Evolutionary conservation across 2,888 invertebrate species (phyloP).

Genomic region (Atethmia centrago): DNA sequence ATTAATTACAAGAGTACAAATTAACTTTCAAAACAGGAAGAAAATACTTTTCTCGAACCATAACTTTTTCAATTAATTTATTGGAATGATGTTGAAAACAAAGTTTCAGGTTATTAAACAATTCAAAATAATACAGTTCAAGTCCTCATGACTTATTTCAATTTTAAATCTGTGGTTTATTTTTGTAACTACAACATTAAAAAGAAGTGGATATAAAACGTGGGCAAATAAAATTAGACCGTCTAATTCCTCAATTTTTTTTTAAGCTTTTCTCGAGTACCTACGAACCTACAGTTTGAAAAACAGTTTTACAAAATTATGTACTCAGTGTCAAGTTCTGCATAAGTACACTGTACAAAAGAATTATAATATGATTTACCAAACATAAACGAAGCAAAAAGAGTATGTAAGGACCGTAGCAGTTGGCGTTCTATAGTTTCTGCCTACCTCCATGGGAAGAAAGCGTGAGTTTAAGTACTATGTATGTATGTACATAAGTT

Average conservation of each 20-base stretch:
- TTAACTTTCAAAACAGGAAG: neutral
- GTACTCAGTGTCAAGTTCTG: neutral
- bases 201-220: neutral
- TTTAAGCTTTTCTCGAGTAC: neutral
- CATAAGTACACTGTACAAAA: neutral
- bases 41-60: constrained; percentile 11
- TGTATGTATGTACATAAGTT: neutral
- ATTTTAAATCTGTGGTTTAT: neutral
- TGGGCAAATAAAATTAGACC: neutral
- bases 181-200: neutral
- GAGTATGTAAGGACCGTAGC: too few species aligned
- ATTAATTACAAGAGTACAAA: constrained; percentile 6
- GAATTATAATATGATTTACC: neutral
- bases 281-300: neutral
- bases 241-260: neutral
- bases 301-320: constrained; percentile 2
- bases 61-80: constrained; percentile 25
- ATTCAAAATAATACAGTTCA: neutral
- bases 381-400: too few species aligned
- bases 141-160: neutral
- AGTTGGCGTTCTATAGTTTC: too few species aligned
- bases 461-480: too few species aligned
- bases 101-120: neutral
- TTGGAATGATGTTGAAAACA: neutral
- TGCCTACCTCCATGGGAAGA: too few species aligned